Percentiles rank a stretch among this genome's conserved stretches.
Conservation (phyloP, 2,888 invertebrate genomes). For the Cyaniris semiargus region DNA sequence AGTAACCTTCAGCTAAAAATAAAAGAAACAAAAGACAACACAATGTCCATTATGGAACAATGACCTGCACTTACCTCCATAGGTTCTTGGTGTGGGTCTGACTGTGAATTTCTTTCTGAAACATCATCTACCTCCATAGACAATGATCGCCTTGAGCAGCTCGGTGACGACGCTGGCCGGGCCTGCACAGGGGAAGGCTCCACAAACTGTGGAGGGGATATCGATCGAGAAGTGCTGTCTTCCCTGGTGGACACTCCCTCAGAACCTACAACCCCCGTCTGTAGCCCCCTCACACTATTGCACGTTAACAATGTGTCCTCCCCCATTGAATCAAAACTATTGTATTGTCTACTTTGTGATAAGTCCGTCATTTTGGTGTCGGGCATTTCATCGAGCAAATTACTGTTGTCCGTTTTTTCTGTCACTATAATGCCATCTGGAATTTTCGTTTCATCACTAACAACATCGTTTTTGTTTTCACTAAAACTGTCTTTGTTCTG, state of each 20-base stretch:
- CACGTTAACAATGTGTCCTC: conserved; percentile 71
- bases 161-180: conserved; percentile 61
- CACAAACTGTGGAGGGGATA: conserved; percentile 73
- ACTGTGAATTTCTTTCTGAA: conserved; percentile 71
- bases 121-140: conserved; percentile 77
- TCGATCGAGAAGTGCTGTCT: conserved; percentile 70
- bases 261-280: conserved; percentile 60
- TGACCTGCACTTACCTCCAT: conserved; percentile 65
- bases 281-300: conserved; percentile 70
- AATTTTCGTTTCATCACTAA: conserved; percentile 64
- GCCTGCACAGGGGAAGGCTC: conserved; percentile 70
- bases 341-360: conserved; percentile 73
- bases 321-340: conserved; percentile 76
- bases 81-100: conserved; percentile 66
- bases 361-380: conserved; percentile 78
- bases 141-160: conserved; percentile 70
- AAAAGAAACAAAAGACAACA: too few relatives aligned
- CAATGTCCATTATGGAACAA: not conserved
- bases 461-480: conserved; percentile 63
- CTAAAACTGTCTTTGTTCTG: conserved; percentile 67
- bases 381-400: conserved; percentile 74
- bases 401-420: conserved; percentile 69
- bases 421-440: conserved; percentile 74
- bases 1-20: too few relatives aligned
- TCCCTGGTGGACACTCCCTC: conserved; percentile 65